phyloP scores from a whole-genome alignment of 2,113 vertebrate species.

The Brevimyrus niger region DNA sequence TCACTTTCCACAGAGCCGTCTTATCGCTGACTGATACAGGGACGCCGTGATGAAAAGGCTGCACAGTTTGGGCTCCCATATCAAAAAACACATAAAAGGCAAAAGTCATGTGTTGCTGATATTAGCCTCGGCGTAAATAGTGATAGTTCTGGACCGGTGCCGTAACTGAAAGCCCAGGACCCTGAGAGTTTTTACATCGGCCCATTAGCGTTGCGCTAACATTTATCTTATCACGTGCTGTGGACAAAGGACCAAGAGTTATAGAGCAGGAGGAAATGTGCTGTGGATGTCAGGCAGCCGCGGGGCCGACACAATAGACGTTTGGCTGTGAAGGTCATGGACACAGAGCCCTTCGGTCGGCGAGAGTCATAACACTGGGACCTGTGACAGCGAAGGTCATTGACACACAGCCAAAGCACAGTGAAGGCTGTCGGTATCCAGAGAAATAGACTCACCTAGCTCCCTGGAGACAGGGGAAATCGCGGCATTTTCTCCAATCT shows the following conservation, averaged over 20 bases:
- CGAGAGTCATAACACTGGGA: background rate
- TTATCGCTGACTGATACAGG: background rate
- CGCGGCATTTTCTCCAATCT: constrained; percentile 85
- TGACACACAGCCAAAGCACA: background rate
- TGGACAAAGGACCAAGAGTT: background rate
- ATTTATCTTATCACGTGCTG: background rate
- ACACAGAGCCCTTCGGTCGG: background rate
- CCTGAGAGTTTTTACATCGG: background rate
- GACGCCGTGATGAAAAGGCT: background rate
- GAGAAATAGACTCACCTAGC: constrained; percentile 69
- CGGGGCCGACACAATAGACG: background rate
- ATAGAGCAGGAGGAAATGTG: background rate
- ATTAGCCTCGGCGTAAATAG: background rate
- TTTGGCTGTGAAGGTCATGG: background rate
- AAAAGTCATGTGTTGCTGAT: background rate
- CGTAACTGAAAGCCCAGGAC: background rate
- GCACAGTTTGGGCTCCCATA: background rate
- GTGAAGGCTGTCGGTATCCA: background rate
- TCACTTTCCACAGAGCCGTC: background rate
- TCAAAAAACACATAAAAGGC: background rate
- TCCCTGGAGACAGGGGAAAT: constrained; percentile 90
- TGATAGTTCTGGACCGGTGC: background rate
- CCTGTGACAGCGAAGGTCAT: background rate
- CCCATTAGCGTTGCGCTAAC: background rate
- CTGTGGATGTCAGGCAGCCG: background rate